Percentiles rank a stretch among this genome's conserved stretches.
Conservation (phyloP, 2,888 invertebrate genomes). For the Latheticus oryzae region DNA sequence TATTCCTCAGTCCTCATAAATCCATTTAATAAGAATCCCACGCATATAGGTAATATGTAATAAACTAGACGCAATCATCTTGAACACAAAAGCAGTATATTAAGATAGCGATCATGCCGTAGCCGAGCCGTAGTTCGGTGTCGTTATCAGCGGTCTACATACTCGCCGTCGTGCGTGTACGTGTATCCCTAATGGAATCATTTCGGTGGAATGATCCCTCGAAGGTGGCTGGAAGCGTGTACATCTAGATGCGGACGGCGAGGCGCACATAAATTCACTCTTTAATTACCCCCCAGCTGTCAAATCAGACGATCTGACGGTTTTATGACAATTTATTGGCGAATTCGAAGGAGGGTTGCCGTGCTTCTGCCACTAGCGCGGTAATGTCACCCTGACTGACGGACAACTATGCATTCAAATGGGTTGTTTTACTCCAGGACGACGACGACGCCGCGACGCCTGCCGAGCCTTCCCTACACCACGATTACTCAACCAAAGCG, state of each 20-base stretch:
- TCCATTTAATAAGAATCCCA: conserved; percentile 28
- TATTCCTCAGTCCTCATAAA: no score
- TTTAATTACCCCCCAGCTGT: conserved; percentile 69
- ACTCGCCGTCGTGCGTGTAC: conserved; percentile 46
- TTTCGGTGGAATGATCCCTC: conserved; percentile 49
- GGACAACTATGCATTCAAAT: conserved; percentile 82
- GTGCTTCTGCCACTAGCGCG: conserved; percentile 52
- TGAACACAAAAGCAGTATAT: conserved; percentile 54
- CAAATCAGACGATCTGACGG: conserved; percentile 80
- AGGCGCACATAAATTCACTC: conserved; percentile 66
- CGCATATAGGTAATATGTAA: conserved; percentile 41
- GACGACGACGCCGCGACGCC: conserved; percentile 45
- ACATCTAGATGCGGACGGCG: conserved; percentile 64
- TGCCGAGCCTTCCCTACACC: conserved; percentile 39
- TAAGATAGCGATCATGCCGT: conserved; percentile 50
- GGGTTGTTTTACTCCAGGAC: conserved; percentile 72
- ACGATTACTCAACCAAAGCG: conserved; percentile 29
- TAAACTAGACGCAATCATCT: conserved; percentile 47
- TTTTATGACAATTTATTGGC: conserved; percentile 76
- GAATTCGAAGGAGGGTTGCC: conserved; percentile 71
- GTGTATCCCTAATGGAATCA: conserved; percentile 46
- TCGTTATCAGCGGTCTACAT: conserved; percentile 46
- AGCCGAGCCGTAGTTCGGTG: conserved; percentile 41
- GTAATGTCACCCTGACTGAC: conserved; percentile 77
- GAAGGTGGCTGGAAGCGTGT: conserved; percentile 52